Evolutionary conservation across 2,888 invertebrate genomes (phyloP).

Genomic region (Odontomyia ornata): DNA sequence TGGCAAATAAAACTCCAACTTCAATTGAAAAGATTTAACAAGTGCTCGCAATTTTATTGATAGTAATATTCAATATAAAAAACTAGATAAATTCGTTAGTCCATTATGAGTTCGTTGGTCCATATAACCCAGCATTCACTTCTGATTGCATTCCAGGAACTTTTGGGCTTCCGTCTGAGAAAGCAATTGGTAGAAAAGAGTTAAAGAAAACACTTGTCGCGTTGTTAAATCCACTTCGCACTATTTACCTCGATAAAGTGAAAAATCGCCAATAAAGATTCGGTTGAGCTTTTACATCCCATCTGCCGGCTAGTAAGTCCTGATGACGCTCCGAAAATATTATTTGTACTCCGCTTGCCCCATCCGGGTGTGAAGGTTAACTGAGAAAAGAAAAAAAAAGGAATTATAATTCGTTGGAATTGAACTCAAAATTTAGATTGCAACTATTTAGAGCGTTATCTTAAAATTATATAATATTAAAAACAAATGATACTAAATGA

Average conservation of each 20-base stretch:
- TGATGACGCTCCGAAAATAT: conserved; percentile 37
- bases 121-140: background rate
- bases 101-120: background rate
- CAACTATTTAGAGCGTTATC: conserved; percentile 1
- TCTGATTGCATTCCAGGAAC: conserved; percentile 52
- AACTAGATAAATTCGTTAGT: background rate
- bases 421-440: background rate
- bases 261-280: conserved; percentile 61
- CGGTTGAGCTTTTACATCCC: conserved; percentile 60
- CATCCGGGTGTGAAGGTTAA: conserved; percentile 53
- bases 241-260: conserved; percentile 60
- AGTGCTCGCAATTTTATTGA: conserved; percentile 36
- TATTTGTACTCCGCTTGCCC: conserved; percentile 52
- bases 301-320: conserved; percentile 46
- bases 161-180: conserved; percentile 52
- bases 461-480: background rate
- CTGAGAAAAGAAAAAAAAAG: conserved; percentile 43
- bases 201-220: background rate
- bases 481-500: background rate
- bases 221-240: background rate
- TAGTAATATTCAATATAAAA: background rate
- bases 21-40: conserved; percentile 22
- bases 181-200: background rate
- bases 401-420: background rate
- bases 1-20: no score